A percentile compares a stretch with the other conserved stretches of the same genome.
Evolutionary conservation across 2,113 vertebrate species (phyloP).

Genomic region (Anseranas semipalmata): DNA sequence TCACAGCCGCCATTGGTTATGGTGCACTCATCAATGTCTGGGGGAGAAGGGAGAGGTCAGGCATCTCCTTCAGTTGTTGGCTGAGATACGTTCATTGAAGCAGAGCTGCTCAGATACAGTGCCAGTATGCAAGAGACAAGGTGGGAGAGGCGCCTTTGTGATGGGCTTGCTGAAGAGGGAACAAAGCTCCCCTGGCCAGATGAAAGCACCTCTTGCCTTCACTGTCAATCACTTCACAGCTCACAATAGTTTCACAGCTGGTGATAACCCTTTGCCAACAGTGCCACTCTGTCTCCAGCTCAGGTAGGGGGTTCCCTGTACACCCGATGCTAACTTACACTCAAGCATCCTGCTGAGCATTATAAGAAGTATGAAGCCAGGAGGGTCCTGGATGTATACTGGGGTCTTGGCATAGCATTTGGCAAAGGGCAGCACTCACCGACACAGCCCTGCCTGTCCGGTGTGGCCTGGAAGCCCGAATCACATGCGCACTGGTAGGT

Average conservation of each 20-base stretch:
- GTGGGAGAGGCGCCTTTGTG: neutral
- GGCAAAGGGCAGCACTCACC: slow-evolving; percentile 76
- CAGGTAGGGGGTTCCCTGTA: accelerated
- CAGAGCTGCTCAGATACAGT: neutral
- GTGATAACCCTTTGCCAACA: neutral
- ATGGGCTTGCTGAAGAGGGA: neutral
- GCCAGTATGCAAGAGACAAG: slow-evolving; percentile 31
- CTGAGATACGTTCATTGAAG: accelerated
- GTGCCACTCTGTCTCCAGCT: accelerated
- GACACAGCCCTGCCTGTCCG: slow-evolving; percentile 86
- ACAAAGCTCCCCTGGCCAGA: neutral
- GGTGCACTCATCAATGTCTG: slow-evolving; percentile 72
- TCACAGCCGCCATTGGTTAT: slow-evolving; percentile 92
- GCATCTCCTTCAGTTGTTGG: accelerated
- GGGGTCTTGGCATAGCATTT: accelerated
- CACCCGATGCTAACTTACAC: neutral
- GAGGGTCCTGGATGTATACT: accelerated
- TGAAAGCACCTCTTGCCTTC: neutral
- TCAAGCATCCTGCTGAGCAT: neutral
- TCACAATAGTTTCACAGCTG: neutral
- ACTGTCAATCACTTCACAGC: neutral
- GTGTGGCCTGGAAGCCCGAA: slow-evolving; percentile 87
- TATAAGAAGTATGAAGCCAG: neutral
- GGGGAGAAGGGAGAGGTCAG: neutral
- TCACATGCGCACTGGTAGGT: slow-evolving; percentile 91